These are phyloP conservation scores for Ormia ochracea DNA, from an alignment of 2,888 invertebrate genomes.

Conservation along the genomic window DNA sequence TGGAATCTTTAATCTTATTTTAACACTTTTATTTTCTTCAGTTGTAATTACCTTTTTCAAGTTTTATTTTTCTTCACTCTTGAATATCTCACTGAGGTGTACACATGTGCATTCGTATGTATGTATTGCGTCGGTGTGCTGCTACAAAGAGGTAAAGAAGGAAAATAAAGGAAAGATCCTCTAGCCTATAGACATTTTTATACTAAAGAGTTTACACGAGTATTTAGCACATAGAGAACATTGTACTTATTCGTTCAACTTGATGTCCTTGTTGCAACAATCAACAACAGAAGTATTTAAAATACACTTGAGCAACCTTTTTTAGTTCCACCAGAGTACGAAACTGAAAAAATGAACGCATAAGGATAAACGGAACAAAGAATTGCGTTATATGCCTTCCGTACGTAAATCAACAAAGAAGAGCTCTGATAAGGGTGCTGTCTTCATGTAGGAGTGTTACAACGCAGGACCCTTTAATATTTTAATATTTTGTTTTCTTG, in stretches of 20 bases:
- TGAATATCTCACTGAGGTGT: neutral
- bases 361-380: neutral
- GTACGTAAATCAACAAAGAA: conserved; percentile 16
- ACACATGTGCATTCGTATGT: neutral
- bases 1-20: conserved; percentile 34
- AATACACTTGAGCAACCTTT: conserved; percentile 46
- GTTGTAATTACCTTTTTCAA: neutral
- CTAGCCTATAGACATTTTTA: conserved; percentile 50
- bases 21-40: neutral
- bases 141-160: neutral
- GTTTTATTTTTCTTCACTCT: neutral
- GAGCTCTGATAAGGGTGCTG: neutral
- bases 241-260: conserved; percentile 37
- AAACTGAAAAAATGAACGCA: neutral
- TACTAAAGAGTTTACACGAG: conserved; percentile 47
- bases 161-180: conserved; percentile 19
- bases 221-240: conserved; percentile 49
- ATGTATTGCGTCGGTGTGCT: conserved; percentile 9
- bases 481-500: conserved; percentile 48
- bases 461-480: conserved; percentile 13
- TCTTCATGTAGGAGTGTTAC: neutral
- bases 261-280: conserved; percentile 39
- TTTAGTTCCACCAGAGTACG: neutral
- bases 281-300: conserved; percentile 42
- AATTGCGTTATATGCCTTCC: neutral